Base-by-base conservation (phyloP, 2,797 vertebrate genomes). In the Tenualosa thibaudeaui region DNA sequence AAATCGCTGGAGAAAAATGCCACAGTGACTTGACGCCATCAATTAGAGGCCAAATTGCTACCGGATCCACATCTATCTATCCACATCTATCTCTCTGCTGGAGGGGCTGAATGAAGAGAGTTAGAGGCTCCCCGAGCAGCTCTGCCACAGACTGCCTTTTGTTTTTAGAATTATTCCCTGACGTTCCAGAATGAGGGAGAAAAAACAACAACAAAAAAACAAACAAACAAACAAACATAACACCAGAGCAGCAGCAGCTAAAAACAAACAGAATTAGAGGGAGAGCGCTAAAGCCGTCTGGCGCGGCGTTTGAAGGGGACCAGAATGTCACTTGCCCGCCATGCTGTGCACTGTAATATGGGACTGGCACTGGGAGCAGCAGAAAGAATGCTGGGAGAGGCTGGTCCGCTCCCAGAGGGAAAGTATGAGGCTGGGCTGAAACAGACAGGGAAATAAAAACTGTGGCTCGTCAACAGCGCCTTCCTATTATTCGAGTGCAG, bases 11-110 rank as follows among this genome's bases (percentile, higher is more conserved):
- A 85, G 71, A 51, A 43, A 46, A 90, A 85, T 12, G 81, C 82
- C 88, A 88, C 87, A 89, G 83, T 86, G 86, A 89, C 54, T 85
- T 89, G 89, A 89, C 89, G 89, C 87, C 85, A 91, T 93, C 92
- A 91, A 93, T 93, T 92, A 92, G 89, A 91, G 10, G 90, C 88
- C 89, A 92, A 92, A 93, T 92, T 83, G 85, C 87, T 81, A 71
- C 91, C 85, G 85, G 93, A 92, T 91, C 88, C 89, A 82, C 71
- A 81, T 81, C 83, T 9, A 81, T 84, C 89, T 88, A 86, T 87
- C 81, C 83, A 71, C 87, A 54, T 46, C 4, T 46, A 3, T 46
- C 4, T 46, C 46, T 46, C 46, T 46, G 46, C 68, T 88, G 81
- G 85, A 87, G 83, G 50, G 85, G 83, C 31, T 31, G 31, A 31